These are phyloP conservation scores for Phrynocephalus vlangalii DNA, from an alignment of 2,797 vertebrate genomes.

Conservation along the genomic window DNA sequence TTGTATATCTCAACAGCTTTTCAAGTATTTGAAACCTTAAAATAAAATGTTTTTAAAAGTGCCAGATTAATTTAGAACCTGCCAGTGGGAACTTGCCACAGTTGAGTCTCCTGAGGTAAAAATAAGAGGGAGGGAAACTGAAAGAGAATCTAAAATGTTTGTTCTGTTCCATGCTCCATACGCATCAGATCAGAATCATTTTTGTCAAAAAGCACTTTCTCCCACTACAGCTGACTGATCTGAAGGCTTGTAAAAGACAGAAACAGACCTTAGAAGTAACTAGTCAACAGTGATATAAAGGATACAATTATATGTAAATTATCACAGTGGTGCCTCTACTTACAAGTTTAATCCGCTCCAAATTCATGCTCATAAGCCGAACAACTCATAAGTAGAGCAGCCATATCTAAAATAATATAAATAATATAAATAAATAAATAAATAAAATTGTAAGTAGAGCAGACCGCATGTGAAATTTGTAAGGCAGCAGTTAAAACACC, in stretches of 20 bases:
- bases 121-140: neutral
- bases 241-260: neutral
- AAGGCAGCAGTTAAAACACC: too few species aligned
- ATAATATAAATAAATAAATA: too few species aligned
- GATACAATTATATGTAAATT: too few species aligned
- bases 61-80: neutral
- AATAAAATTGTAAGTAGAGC: too few species aligned
- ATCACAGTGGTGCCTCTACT: too few species aligned
- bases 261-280: too few species aligned
- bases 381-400: too few species aligned
- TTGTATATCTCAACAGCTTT: neutral
- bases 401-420: too few species aligned
- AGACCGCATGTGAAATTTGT: too few species aligned
- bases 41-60: neutral
- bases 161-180: neutral
- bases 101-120: neutral
- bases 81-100: neutral
- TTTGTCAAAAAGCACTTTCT: neutral
- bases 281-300: too few species aligned
- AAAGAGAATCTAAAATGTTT: neutral
- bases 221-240: neutral
- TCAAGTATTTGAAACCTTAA: neutral
- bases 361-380: too few species aligned
- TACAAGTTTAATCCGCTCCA: too few species aligned
- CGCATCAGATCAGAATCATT: neutral